phyloP scores from a whole-genome alignment of 2,113 vertebrate species.

The Pampusana beccarii region DNA sequence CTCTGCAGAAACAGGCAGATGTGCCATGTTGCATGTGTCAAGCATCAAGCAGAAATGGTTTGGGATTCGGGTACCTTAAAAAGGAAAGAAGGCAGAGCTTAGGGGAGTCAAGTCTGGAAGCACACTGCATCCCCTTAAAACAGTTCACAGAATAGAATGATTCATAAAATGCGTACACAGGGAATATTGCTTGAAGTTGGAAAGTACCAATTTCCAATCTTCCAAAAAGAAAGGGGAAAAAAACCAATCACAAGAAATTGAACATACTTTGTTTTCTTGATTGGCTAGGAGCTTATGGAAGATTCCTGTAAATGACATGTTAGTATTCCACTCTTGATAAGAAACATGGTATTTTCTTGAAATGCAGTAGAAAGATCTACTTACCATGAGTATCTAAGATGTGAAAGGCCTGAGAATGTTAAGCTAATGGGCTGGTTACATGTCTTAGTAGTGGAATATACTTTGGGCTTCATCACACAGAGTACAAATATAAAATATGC shows the following conservation, averaged over 20 bases:
- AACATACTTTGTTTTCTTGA: background rate
- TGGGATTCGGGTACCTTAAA: background rate
- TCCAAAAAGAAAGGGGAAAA: background rate
- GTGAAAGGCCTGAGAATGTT: background rate
- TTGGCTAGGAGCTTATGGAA: background rate
- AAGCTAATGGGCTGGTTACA: background rate
- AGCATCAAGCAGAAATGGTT: background rate
- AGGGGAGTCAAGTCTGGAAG: background rate
- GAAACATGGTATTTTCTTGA: background rate
- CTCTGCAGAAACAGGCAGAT: background rate
- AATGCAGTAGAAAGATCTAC: background rate
- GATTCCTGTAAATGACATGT: background rate
- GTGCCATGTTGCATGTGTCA: accelerated
- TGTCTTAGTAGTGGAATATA: background rate
- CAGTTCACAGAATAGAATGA: background rate
- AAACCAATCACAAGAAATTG: background rate
- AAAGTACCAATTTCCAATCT: background rate
- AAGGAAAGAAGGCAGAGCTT: background rate
- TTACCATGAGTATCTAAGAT: background rate
- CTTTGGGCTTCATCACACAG: background rate
- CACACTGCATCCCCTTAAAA: background rate
- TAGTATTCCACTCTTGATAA: background rate
- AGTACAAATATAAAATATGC: background rate
- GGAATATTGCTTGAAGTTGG: background rate
- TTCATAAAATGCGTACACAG: background rate